Evolutionary conservation across 1,140 invertebrate species (phyloP), one percentile per base, ranked within the genome.

Genomic region (Caerostris extrusa): DNA sequence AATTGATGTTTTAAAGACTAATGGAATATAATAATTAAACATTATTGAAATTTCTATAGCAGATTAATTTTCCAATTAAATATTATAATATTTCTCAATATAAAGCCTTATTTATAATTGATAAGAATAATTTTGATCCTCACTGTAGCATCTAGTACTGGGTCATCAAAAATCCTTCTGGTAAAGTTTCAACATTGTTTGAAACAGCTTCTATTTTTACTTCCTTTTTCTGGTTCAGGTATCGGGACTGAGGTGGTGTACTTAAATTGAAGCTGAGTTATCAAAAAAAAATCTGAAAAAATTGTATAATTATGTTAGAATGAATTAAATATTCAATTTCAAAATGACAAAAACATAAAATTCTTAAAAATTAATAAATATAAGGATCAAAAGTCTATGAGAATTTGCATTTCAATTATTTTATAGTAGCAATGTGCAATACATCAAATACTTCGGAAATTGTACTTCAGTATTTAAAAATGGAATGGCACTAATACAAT

Each of bases 141-240:
- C 91, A 96, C 98, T 96, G 98, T 99, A 3, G 98, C 98, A 97
- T 99, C 98, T 95, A 97, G 96, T 95, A 98, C 97, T 53, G 98
- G 98, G 96, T 99, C 98, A 97, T 99, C 98, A 96, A 99, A 99
- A 99, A 99, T 94, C 98, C 98, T 96, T 99, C 98, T 17, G 98
- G 98, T 95, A 99, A 96, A 50, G 96, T 95, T 95, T 97, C 97
- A 92, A 95, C 94, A 95, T 95, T 93, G 14, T 67, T 67, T 60
- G 94, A 77, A n/a, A 61, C 50, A 67, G 95, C 95, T 85, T 88
- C 53, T 57, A 94, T 58, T 61, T 93, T 94, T 85, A 19, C 50
- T 61, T 50, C n/a, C 7, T 14, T 53, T n/a, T 50, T 60, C 67
- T 6, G 61, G 7, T 17, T 85, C 67, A 93, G 55, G 12, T 61